Base-by-base conservation (phyloP, 2,113 vertebrate genomes). In the Larimichthys polyactis region DNA sequence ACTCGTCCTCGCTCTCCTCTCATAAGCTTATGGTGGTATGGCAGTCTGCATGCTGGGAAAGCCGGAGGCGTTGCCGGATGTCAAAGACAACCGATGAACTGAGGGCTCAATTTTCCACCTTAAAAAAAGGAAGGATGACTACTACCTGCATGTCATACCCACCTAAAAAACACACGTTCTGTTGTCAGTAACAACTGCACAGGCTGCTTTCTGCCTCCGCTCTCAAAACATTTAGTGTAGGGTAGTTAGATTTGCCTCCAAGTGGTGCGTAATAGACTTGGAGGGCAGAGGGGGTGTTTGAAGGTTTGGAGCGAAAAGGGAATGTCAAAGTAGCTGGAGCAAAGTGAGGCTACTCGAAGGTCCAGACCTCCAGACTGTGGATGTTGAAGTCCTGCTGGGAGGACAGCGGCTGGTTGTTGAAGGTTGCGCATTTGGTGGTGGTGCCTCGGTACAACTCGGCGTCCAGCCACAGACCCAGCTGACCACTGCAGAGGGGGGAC, bases 321-420 rank as follows among this genome's bases (percentile, higher is more conserved):
- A 65, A 59, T 65, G 64, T 43, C 43, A 32, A 64, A 88, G 92
- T 93, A 94, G 93, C 90, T 27, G 17, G 24, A 78, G 88, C 11
- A 92, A 66, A 58, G 59, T 1, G 86, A 40, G 58, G 88, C 96
- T 96, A 99, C 85, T 98, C 96, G 57, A 99, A 99, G 93, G 95
- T 96, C 98, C 98, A 99, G 15, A 99, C 96, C 95, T 99, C 98
- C 44, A 99, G 90, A 62, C 97, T 97, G 85, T 98, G 98, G 92
- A 99, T 94, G 92, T 95, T 98, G 95, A 99, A 99, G 94, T 99
- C 98, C 91, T 97, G 96, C 87, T 96, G 96, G 79, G 96, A 90
- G 32, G 98, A 97, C 71, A 99, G 95, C 11, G 97, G 97, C 89
- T 97, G 96, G 90, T 99, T 99, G 91, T 97, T 97, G 91, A 99